Base-by-base conservation (phyloP, 2,113 vertebrate genomes). In the Columba livia region DNA sequence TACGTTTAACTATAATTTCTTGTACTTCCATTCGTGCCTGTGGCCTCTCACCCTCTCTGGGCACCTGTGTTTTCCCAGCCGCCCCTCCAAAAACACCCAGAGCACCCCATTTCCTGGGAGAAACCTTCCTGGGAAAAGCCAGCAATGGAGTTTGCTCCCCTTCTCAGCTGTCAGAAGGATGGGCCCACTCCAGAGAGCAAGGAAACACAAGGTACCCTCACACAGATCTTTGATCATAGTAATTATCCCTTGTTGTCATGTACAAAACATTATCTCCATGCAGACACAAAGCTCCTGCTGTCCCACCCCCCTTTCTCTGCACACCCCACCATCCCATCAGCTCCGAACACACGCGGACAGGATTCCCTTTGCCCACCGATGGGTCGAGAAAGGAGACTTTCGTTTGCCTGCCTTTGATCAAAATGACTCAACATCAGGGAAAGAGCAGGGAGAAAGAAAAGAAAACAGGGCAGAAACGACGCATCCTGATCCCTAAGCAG, bases 331-430 rank as follows among this genome's bases (percentile, higher is more conserved):
- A 51, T 61, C 65, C 78, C 48, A 75, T 44, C 73, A 21, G 29
- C 51, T 31, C 80, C 13, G 19, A 87, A 57, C 34, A 74, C 88
- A 69, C 29, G 0, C 0, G 32, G 48, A 57, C 88, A 77, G 61
- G 34, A 85, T 62, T 79, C 94, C 62, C 82, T 83, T 75, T 89
- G 85, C 47, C 81, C 70, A 31, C 60, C 18, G 16, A 47, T 4
- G 7, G 74, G 29, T 60, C 6, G 47, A 72, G 29, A 85, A 54
- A 20, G 72, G 11, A 70, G 61, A 69, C 11, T 94, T 82, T 73
- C 56, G 5, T 80, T 79, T 88, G 38, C 51, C 25, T 34, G 12
- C 85, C 90, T 97, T 93, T 95, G 89, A 95, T 93, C 74, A 91
- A 71, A 96, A 79, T 13, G 42, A 88, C n/a, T n/a, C 62, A 87